Evolutionary conservation across 2,888 invertebrate species (phyloP).

Genomic region (Argynnis bischoffii): DNA sequence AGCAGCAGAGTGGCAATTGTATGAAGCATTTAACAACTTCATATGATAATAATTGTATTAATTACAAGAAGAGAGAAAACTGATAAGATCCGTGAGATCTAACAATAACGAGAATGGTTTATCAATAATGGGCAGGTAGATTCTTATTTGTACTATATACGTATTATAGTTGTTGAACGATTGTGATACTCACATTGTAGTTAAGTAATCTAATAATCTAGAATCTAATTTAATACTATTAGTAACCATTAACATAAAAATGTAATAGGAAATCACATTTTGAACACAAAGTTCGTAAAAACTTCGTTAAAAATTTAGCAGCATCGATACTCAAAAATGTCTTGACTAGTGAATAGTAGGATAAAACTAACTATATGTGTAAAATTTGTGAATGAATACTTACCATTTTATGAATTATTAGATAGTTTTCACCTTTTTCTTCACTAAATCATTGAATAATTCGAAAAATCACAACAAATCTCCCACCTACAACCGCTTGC

Average conservation of each 20-base stretch:
- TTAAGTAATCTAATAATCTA: background rate
- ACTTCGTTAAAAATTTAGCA: conserved; percentile 36
- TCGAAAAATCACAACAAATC: conserved; percentile 71
- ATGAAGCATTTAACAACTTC: background rate
- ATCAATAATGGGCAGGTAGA: conserved; percentile 34
- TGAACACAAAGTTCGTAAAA: conserved; percentile 26
- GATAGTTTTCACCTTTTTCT: conserved; percentile 54
- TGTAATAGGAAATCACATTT: background rate
- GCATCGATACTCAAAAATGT: conserved; percentile 20
- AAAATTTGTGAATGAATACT: conserved; percentile 38
- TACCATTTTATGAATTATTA: conserved; percentile 60
- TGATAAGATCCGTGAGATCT: conserved; percentile 11
- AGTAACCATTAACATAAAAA: background rate
- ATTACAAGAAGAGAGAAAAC: conserved; percentile 1
- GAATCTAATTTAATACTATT: background rate
- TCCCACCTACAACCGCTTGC: conserved; percentile 65
- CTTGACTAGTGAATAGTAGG: background rate
- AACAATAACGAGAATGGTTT: conserved; percentile 18
- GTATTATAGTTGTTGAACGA: background rate
- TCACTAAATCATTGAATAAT: conserved; percentile 50
- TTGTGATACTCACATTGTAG: background rate
- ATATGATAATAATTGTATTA: background rate
- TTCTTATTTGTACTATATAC: conserved; percentile 17
- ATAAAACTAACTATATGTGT: conserved; percentile 12
- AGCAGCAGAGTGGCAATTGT: background rate